Evolutionary conservation across 2,113 vertebrate species (phyloP).

Genomic region (Aegypius monachus): DNA sequence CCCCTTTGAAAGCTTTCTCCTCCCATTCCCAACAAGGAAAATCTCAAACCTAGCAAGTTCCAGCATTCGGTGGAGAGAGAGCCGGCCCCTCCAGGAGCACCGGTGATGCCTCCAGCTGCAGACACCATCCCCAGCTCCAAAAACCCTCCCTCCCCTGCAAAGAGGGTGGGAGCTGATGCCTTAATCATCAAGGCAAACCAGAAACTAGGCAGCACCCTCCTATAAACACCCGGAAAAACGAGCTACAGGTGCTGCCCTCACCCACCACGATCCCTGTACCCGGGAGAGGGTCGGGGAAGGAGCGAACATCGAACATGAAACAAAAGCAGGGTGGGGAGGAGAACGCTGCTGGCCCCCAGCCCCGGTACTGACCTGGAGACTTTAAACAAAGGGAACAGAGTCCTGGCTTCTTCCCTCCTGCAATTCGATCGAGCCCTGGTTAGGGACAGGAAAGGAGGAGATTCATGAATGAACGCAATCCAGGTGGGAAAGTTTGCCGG

Average conservation of each 20-base stretch:
- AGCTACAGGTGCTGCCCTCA: background rate
- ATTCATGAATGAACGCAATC: conserved; percentile 63
- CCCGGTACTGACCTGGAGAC: conserved; percentile 81
- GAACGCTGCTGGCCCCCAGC: conserved; percentile 12
- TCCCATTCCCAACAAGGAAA: background rate
- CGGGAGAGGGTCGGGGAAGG: background rate
- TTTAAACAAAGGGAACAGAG: conserved; percentile 84
- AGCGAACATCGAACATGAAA: background rate
- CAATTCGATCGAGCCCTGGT: conserved; percentile 79
- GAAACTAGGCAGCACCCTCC: background rate
- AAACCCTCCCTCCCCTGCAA: background rate
- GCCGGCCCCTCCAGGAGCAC: background rate
- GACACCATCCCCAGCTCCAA: background rate
- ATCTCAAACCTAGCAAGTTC: background rate
- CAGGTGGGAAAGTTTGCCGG: background rate
- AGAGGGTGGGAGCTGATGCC: fast-evolving
- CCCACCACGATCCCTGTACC: background rate
- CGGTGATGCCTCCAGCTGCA: background rate
- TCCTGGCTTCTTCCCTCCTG: conserved; percentile 81
- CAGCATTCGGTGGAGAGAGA: no score
- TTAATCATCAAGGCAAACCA: fast-evolving
- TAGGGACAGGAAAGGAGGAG: conserved; percentile 83
- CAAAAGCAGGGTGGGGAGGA: background rate
- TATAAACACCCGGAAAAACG: background rate
- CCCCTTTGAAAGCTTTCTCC: background rate